Percentiles rank a stretch among this genome's conserved stretches.
Evolutionary conservation across 2,113 vertebrate species (phyloP).

Genomic region (Lamprotornis superbus): DNA sequence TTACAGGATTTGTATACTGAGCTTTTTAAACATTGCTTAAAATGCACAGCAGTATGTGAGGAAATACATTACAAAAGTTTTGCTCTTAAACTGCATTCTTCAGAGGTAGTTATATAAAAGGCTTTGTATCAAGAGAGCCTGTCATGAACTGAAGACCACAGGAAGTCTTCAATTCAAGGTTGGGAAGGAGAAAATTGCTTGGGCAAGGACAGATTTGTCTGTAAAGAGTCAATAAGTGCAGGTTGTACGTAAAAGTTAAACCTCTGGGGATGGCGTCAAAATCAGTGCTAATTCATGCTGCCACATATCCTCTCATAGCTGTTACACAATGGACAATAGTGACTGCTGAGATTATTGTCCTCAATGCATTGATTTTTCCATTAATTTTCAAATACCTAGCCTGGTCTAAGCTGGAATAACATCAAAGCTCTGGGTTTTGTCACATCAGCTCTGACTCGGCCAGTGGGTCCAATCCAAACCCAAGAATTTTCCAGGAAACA

Average conservation of each 20-base stretch:
- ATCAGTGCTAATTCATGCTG: neutral
- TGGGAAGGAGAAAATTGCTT: neutral
- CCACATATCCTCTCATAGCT: neutral
- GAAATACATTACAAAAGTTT: neutral
- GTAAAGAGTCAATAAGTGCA: neutral
- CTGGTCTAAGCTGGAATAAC: neutral
- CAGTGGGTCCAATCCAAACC: neutral
- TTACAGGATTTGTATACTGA: neutral
- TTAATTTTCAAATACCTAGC: neutral
- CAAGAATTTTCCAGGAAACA: neutral
- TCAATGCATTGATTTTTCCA: neutral
- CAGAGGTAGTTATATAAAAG: neutral
- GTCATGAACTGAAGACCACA: neutral
- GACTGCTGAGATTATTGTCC: neutral
- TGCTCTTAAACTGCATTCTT: neutral
- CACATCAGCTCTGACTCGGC: neutral
- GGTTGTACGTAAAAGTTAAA: neutral
- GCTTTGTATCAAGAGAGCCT: neutral
- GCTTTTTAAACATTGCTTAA: neutral
- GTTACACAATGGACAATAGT: neutral
- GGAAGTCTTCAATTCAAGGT: neutral
- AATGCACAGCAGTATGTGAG: neutral
- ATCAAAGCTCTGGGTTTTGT: neutral
- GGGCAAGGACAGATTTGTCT: neutral
- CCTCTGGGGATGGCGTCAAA: accelerated